Conservation (phyloP, 2,888 invertebrate species). For the Lasioglossum villosulum region DNA sequence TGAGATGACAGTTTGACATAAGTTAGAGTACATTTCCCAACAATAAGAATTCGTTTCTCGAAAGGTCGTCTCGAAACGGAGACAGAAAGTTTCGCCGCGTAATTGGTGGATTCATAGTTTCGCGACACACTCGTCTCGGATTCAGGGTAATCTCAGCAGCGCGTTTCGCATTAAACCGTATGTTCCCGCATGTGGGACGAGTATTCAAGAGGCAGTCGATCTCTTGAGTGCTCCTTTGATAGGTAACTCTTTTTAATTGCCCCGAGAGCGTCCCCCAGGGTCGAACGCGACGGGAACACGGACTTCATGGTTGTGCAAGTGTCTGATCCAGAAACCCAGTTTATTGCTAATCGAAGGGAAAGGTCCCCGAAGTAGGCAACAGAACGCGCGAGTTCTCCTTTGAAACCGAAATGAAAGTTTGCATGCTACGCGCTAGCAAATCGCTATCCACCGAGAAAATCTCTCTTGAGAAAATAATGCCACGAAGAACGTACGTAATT, state of each 20-base stretch:
- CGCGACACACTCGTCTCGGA: background rate
- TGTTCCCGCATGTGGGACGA: background rate
- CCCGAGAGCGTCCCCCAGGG: background rate
- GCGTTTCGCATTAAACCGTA: background rate
- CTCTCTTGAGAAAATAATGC: background rate
- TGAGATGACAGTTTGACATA: background rate
- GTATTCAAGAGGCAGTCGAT: background rate
- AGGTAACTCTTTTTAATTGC: conserved; percentile 11
- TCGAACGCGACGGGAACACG: background rate
- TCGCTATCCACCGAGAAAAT: background rate
- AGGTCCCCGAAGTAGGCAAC: conserved; percentile 1
- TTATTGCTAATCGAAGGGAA: background rate
- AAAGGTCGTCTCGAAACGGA: background rate
- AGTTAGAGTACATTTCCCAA: background rate
- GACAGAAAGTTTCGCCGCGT: background rate
- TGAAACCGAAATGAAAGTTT: background rate
- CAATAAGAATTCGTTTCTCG: background rate
- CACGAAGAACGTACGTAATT: background rate
- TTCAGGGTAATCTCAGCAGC: conserved; percentile 2
- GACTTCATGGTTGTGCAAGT: background rate
- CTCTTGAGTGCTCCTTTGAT: conserved; percentile 16
- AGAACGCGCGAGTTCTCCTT: background rate
- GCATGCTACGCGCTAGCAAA: background rate
- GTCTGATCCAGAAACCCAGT: background rate
- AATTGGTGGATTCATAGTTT: background rate